phyloP scores from a whole-genome alignment of 2,113 vertebrate genomes.

The Tangachromis dhanisi region DNA sequence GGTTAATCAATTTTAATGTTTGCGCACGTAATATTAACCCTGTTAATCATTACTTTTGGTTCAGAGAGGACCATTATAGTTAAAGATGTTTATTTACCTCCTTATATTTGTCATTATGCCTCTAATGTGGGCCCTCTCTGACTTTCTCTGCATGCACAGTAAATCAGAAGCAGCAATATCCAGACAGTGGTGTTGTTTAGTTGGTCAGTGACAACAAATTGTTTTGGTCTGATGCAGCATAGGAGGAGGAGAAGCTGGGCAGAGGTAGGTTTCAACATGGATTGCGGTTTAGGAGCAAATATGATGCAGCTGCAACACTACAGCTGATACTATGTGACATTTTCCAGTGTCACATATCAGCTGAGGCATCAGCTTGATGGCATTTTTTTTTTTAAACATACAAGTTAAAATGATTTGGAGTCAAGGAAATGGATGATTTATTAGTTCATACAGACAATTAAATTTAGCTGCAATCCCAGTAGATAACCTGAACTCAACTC shows the following conservation, averaged over 20 bases:
- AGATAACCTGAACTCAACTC: background rate
- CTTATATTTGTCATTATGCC: background rate
- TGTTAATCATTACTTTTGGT: background rate
- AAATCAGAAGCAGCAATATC: background rate
- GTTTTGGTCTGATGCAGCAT: background rate
- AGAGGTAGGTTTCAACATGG: background rate
- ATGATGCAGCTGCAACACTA: background rate
- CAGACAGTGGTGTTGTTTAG: background rate
- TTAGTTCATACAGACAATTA: background rate
- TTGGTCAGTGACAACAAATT: background rate
- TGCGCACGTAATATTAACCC: background rate
- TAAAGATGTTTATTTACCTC: fast-evolving
- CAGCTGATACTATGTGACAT: background rate
- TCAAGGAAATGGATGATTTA: background rate
- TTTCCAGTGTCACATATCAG: background rate
- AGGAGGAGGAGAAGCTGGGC: background rate
- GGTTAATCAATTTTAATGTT: background rate
- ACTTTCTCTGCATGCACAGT: background rate
- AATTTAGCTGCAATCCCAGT: background rate
- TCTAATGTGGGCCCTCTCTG: fast-evolving
- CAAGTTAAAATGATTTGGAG: background rate
- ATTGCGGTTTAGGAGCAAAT: background rate
- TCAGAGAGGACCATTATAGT: background rate
- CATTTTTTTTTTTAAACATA: fast-evolving
- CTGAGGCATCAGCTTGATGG: background rate